Percentiles rank a stretch among this genome's conserved stretches.
Conservation (phyloP, 2,797 vertebrate species). For the Sarcoramphus papa region DNA sequence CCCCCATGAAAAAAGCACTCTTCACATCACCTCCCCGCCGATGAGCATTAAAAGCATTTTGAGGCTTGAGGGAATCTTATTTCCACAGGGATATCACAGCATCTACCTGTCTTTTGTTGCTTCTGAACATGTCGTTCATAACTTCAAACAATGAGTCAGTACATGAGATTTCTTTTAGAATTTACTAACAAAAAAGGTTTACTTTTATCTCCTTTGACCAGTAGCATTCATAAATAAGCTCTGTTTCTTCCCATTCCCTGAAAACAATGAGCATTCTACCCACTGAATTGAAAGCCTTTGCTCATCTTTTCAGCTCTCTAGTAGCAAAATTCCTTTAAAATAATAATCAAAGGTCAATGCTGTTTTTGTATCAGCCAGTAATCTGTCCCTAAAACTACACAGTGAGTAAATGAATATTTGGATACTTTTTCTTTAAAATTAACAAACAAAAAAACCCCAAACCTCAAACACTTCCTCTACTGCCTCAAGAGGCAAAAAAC, state of each 20-base stretch:
- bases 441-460: background rate
- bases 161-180: background rate
- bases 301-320: background rate
- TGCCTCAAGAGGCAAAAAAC: background rate
- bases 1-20: background rate
- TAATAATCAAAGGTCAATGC: background rate
- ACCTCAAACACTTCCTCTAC: background rate
- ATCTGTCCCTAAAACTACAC: background rate
- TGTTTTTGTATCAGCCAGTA: background rate
- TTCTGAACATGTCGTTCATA: background rate
- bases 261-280: background rate
- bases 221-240: background rate
- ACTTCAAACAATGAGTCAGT: background rate
- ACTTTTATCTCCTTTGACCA: background rate
- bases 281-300: background rate
- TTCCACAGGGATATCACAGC: background rate
- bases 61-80: background rate
- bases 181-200: background rate
- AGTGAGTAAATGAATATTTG: background rate
- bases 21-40: rapidly evolving
- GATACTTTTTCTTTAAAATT: background rate
- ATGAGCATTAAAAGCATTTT: slow-evolving; percentile 17
- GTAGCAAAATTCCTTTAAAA: background rate
- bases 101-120: background rate
- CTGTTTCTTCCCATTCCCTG: background rate